phyloP scores from a whole-genome alignment of 1,140 invertebrate species.

The Drosophila ananassae region DNA sequence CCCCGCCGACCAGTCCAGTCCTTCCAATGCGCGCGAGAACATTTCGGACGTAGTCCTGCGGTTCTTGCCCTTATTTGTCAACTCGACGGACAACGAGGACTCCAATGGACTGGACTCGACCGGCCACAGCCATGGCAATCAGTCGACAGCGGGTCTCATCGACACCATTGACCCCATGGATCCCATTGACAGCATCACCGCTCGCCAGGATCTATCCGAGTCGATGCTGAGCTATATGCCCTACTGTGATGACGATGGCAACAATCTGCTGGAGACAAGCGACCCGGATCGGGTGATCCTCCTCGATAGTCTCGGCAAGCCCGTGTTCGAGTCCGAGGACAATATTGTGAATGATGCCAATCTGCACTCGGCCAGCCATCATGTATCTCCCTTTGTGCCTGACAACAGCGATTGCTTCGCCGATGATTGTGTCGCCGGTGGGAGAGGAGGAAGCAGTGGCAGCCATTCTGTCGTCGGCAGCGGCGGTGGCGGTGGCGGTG shows the following conservation, averaged over 20 bases:
- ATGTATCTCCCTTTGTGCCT: slow-evolving; percentile 57
- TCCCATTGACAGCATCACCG: slow-evolving; percentile 15
- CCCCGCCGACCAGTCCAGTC: slow-evolving; percentile 33
- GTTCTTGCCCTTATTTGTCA: slow-evolving; percentile 31
- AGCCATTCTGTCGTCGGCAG: too few species aligned
- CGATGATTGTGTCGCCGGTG: slow-evolving; percentile 60
- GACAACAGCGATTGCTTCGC: slow-evolving; percentile 61
- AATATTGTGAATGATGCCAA: slow-evolving; percentile 80
- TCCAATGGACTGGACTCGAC: slow-evolving; percentile 40
- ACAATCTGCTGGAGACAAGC: slow-evolving; percentile 18
- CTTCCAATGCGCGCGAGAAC: slow-evolving; percentile 45
- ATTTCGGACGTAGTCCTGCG: slow-evolving; percentile 41
- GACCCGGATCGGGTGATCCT: slow-evolving; percentile 29
- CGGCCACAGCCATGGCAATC: slow-evolving; percentile 41
- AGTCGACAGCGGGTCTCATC: slow-evolving; percentile 35
- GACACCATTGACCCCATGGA: slow-evolving; percentile 50
- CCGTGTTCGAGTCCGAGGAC: slow-evolving; percentile 69
- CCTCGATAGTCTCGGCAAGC: slow-evolving; percentile 44
- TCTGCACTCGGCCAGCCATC: slow-evolving; percentile 81
- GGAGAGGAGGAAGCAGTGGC: not conserved
- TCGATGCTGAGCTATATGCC: slow-evolving; percentile 37
- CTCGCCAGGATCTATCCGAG: slow-evolving; percentile 43
- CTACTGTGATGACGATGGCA: slow-evolving; percentile 34
- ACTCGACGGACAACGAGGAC: slow-evolving; percentile 53
- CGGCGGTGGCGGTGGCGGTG: not conserved